phyloP scores from a whole-genome alignment of 2,888 invertebrate species.

The Lissonota sp. region DNA sequence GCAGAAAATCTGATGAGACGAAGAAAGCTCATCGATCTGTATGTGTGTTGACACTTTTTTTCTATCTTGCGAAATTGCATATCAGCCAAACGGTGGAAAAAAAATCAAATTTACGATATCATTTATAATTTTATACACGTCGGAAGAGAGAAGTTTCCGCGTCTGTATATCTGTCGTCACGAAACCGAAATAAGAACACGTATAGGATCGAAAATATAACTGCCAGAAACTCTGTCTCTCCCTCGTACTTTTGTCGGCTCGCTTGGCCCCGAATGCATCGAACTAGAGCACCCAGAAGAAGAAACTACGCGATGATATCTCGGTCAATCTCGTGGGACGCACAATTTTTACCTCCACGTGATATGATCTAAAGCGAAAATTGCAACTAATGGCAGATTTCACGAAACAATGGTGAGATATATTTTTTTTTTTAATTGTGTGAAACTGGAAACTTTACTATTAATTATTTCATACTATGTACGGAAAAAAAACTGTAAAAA shows the following conservation, averaged over 20 bases:
- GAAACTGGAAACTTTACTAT: too few species aligned
- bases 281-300: conserved; percentile 13
- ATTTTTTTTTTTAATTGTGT: not conserved
- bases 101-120: too few species aligned
- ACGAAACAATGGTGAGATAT: not conserved
- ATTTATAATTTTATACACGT: not conserved
- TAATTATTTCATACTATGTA: too few species aligned
- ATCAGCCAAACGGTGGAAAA: too few species aligned
- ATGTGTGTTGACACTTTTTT: too few species aligned
- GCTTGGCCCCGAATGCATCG: conserved; percentile 25
- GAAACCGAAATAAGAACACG: conserved; percentile 42
- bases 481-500: too few species aligned
- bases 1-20: too few species aligned
- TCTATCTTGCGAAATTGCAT: too few species aligned
- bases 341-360: conserved; percentile 1
- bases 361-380: too few species aligned
- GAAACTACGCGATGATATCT: conserved; percentile 23
- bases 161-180: conserved; percentile 5
- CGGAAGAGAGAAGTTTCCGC: not conserved
- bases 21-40: too few species aligned
- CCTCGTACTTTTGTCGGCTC: not conserved
- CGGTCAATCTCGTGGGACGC: conserved; percentile 15
- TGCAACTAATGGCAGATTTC: conserved; percentile 36
- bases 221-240: conserved; percentile 15
- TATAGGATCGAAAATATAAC: conserved; percentile 37